Evolutionary conservation across 2,797 vertebrate genomes (phyloP).

Genomic region (Notoglanidium macrostoma): DNA sequence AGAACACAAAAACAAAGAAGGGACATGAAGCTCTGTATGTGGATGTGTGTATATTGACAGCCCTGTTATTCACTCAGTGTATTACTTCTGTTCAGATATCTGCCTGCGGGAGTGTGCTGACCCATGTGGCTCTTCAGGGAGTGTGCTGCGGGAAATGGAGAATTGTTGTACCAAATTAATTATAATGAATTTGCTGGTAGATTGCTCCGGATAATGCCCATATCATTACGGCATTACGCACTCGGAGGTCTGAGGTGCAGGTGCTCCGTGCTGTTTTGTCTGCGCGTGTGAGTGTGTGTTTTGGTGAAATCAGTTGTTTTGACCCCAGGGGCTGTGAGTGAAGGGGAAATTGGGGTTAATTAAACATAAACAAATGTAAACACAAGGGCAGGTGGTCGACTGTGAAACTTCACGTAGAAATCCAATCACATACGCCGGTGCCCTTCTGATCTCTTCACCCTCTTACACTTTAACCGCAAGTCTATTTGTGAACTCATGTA

Average conservation of each 20-base stretch:
- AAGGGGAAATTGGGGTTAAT: constrained; percentile 70
- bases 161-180: constrained; percentile 74
- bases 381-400: constrained; percentile 60
- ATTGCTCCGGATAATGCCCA: constrained; percentile 74
- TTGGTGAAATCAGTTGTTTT: constrained; percentile 52
- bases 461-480: constrained; percentile 29
- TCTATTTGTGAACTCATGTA: constrained; percentile 8
- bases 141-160: constrained; percentile 52
- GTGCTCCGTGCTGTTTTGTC: constrained; percentile 39
- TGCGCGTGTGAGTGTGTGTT: constrained; percentile 41
- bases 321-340: constrained; percentile 62
- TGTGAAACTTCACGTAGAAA: constrained; percentile 60
- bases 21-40: not conserved
- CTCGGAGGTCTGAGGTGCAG: constrained; percentile 62
- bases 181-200: constrained; percentile 70
- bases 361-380: constrained; percentile 68
- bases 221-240: constrained; percentile 73
- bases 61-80: constrained; percentile 28
- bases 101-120: constrained; percentile 19
- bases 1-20: not conserved
- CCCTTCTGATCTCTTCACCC: constrained; percentile 38
- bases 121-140: constrained; percentile 60
- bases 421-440: constrained; percentile 53
- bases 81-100: constrained; percentile 25
- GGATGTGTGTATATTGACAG: constrained; percentile 6